These are phyloP conservation scores for Tenualosa thibaudeaui DNA, from an alignment of 2,797 vertebrate genomes.

Conservation along the genomic window DNA sequence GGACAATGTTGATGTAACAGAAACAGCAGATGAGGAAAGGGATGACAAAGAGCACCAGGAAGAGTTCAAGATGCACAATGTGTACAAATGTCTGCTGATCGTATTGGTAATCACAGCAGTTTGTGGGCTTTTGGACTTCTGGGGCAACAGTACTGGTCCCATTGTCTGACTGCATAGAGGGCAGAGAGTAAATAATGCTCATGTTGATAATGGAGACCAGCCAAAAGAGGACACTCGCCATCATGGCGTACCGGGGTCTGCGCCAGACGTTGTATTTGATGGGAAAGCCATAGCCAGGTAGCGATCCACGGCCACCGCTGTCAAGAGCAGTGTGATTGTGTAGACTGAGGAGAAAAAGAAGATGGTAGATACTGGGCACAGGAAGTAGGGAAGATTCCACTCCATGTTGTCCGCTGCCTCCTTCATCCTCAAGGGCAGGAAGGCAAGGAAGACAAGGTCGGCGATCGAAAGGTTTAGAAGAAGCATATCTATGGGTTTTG, in stretches of 20 bases:
- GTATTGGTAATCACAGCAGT: conserved; percentile 73
- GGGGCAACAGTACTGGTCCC: neutral
- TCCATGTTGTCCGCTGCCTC: conserved; percentile 69
- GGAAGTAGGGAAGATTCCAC: conserved; percentile 69
- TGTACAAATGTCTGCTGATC: conserved; percentile 67
- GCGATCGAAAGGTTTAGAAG: conserved; percentile 87
- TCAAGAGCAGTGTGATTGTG: conserved; percentile 85
- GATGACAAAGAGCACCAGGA: conserved; percentile 79
- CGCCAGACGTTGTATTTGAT: conserved; percentile 76
- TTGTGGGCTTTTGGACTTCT: neutral
- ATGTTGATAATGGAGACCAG: conserved; percentile 76
- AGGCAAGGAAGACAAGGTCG: conserved; percentile 81
- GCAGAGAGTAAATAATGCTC: conserved; percentile 82
- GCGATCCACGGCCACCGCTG: conserved; percentile 82
- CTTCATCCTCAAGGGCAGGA: conserved; percentile 83
- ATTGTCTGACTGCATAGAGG: conserved; percentile 58
- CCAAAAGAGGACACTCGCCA: conserved; percentile 75
- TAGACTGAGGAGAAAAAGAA: conserved; percentile 88
- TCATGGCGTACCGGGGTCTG: conserved; percentile 66
- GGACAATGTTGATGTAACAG: conserved; percentile 83
- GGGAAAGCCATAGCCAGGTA: conserved; percentile 85
- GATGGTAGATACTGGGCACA: conserved; percentile 80
- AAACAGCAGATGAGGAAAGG: conserved; percentile 82
- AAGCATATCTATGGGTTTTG: conserved; percentile 77
- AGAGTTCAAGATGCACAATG: conserved; percentile 84